Base-by-base conservation (phyloP, 2,113 vertebrate species). In the Pelobates fuscus region DNA sequence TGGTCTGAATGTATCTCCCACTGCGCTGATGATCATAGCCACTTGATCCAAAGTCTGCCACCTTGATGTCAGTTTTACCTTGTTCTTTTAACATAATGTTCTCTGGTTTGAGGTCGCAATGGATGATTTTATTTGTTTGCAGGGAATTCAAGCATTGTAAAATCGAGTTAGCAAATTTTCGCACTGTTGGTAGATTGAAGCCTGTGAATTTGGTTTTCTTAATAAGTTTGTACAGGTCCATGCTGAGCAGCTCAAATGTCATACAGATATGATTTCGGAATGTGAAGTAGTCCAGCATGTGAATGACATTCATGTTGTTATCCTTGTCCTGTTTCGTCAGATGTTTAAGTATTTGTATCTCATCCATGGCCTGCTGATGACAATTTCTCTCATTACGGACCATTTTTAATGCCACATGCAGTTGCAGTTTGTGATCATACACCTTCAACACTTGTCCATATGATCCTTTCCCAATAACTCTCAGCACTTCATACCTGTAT, bases 181-280 rank as follows among this genome's bases (percentile, higher is more conserved):
- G 94, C 81, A 98, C 97, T 86, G 98, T 86, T 74, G 95, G 97
- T 82, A 99, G 92, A 86, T 95, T 98, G 79, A 99, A 99, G 89
- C 97, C 97, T 88, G 98, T 96, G 89, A 98, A 99, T 81, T 98
- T 98, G 80, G 98, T 99, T 88, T 98, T 99, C 91, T 98, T 98
- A 82, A 99, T 98, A 77, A 99, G 90, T 84, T 99, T 97, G 5
- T 99, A 99, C 6, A 99, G 95, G 90, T 99, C 98, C 96, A 99
- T 98, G 88, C 96, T 98, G 79, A 99, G 92, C 83, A 99, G 88
- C 84, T 99, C 97, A 27, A 99, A 99, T 0, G 97, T 99, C 96
- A 99, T 98, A 88, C 97, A 99, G 86, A 99, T 98, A 88, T 99
- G 97, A 89, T 94, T 96, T 60, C 97, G 90, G 92, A 99, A 99